Evolutionary conservation across 2,113 vertebrate genomes (phyloP), one percentile per base, ranked within the genome.

Genomic region (Macroglossus sobrinus): DNA sequence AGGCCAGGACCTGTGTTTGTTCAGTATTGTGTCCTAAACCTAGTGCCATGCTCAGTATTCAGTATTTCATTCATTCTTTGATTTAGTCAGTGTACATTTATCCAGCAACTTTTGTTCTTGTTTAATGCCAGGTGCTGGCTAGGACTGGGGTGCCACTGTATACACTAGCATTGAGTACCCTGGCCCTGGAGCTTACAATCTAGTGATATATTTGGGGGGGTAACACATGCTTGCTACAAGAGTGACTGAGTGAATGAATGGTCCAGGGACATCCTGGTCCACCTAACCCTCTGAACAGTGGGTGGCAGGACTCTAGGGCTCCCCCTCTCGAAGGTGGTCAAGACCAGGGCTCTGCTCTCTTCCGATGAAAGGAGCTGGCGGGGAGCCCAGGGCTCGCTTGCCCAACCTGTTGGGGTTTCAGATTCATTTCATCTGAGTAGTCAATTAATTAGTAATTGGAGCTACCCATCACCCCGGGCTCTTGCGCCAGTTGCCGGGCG

Each of bases 381-480:
- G 69, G 78, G 78, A 93, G 97, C 97, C 97, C 89, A 38, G 86
- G 81, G 59, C 76, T 97, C 1, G 4, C 96, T 96, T 2, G 22
- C 93, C 89, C 47, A 81, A 97, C 94, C 97, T 97, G 95, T 93
- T 97, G 88, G 94, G 89, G 91, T 89, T 96, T 97, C 91, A 96
- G 95, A 97, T 98, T 96, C 97, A 82, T 97, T 98, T 97, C 96
- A 95, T 97, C 86, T 95, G 97, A 97, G 86, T 95, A 97, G 97
- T 96, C 93, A 97, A 94, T 98, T 98, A 97, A 98, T 97, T 98
- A 97, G 97, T 97, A 97, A 97, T 96, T 71, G 93, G 97, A 98
- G 97, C 96, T 91, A 94, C 95, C 96, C 97, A 87, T 97, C 96
- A 93, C 93, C 78, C 91, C 9, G 0, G 84, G 90, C 81, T 95